Conservation (phyloP, 2,113 vertebrate genomes). For the Mormyrus iriodes region DNA sequence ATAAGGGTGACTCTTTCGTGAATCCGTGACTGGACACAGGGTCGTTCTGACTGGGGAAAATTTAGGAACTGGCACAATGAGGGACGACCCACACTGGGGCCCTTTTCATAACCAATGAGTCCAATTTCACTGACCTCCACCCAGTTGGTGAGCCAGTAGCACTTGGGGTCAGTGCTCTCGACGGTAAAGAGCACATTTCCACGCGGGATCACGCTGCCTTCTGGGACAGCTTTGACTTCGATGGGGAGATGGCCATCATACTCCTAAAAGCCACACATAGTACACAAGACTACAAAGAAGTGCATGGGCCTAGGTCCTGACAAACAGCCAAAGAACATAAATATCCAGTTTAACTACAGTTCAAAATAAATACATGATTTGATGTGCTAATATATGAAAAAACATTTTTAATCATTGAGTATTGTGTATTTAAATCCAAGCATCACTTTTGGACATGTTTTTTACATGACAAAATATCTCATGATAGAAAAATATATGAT, state of each 20-base stretch:
- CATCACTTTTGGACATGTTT: not conserved
- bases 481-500: not conserved
- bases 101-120: not conserved
- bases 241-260: constrained; percentile 92
- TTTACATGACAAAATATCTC: not conserved
- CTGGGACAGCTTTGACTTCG: constrained; percentile 95
- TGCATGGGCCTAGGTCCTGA: not conserved
- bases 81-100: not conserved
- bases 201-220: constrained; percentile 91
- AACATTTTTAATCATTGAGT: not conserved
- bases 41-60: not conserved
- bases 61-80: not conserved
- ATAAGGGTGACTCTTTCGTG: not conserved
- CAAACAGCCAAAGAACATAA: not conserved
- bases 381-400: not conserved
- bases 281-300: not conserved
- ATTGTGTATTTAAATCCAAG: not conserved
- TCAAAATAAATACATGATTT: not conserved
- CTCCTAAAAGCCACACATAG: constrained; percentile 62
- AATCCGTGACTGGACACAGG: not conserved
- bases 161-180: constrained; percentile 96
- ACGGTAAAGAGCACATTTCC: constrained; percentile 98
- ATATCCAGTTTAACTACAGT: not conserved
- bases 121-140: constrained; percentile 74
- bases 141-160: constrained; percentile 99